Evolutionary conservation across 2,888 invertebrate species (phyloP), one percentile per base, ranked within the genome.

Genomic region (Steinernema scapterisci): DNA sequence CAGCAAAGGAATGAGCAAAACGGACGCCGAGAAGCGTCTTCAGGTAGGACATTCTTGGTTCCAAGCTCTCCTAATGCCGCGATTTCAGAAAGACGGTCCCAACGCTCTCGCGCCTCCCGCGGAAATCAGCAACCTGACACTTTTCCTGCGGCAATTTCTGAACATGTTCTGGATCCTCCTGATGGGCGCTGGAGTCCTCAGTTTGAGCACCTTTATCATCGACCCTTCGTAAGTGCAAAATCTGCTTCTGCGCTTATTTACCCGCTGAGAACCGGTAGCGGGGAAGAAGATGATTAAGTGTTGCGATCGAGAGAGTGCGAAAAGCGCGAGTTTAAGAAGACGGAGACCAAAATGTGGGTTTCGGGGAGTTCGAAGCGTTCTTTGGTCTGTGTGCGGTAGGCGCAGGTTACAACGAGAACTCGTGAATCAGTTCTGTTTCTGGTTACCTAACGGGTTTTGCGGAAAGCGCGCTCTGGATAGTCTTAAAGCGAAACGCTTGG

Each of bases 31-130:
- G 31, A 63, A 13, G 25, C 63, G 63, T 3, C 63, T 63, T 13
- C 63, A 31, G 63, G 63, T 63, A 16, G 19, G 63, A n/a, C 52
- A 19, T 19, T 1, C 3, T 38, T 9, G 38, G 13, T 48, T 48
- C 13, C 13, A 16, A 16, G 63, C 63, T 6, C 63, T 63, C 63
- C 7, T 27, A 25, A 19, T 13, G 25, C 7, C 7, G 2, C 16
- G 1, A 25, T 63, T 63, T 9, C 31, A 63, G 63, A 63, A 63
- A 31, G 63, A 81, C 74, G 84, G 84, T 51, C 78, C 78, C 25
- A 82, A 82, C 54, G 70, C 54, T n/a, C 73, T 82, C 23, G 81
- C 82, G 43, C 73, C 74, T 43, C 75, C 79, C 9, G 83, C 80
- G 52, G 80, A 82, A 52, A 78, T 82, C 45, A 74, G 77, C 38